Conservation (phyloP, 2,113 vertebrate species). For the Taurulus bubalis region DNA sequence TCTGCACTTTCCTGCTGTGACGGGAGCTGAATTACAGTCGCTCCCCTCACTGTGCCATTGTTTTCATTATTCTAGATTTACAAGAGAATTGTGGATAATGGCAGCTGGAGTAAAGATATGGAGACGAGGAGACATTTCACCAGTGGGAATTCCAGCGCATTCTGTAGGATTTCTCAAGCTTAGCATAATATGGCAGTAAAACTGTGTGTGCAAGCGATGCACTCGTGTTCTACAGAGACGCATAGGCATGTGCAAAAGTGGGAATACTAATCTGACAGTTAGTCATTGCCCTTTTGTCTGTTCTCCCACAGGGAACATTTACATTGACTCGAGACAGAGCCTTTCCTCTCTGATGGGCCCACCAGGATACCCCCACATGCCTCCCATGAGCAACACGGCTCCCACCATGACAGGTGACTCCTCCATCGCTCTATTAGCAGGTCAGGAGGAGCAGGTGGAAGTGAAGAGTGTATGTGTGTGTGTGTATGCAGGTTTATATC, state of each 20-base stretch:
- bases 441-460: conserved; percentile 22
- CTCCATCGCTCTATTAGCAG: conserved; percentile 25
- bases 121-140: conserved; percentile 24
- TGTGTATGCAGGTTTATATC: too few species aligned
- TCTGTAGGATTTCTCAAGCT: conserved; percentile 37
- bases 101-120: conserved; percentile 9
- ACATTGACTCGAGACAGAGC: conserved; percentile 90
- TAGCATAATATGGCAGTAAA: conserved; percentile 37
- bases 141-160: conserved; percentile 24
- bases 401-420: conserved; percentile 85
- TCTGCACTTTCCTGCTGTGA: background rate
- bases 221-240: conserved; percentile 39
- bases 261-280: conserved; percentile 54
- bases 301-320: conserved; percentile 85
- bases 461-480: background rate
- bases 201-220: conserved; percentile 16
- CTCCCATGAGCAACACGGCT: conserved; percentile 85
- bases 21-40: conserved; percentile 10
- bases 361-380: conserved; percentile 88
- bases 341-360: conserved; percentile 89
- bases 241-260: conserved; percentile 34
- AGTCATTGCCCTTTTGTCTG: conserved; percentile 63
- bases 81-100: conserved; percentile 23
- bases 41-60: conserved; percentile 17
- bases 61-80: conserved; percentile 41